These are phyloP conservation scores for Zalophus californianus DNA, from an alignment of 2,797 vertebrate species.

Conservation along the genomic window DNA sequence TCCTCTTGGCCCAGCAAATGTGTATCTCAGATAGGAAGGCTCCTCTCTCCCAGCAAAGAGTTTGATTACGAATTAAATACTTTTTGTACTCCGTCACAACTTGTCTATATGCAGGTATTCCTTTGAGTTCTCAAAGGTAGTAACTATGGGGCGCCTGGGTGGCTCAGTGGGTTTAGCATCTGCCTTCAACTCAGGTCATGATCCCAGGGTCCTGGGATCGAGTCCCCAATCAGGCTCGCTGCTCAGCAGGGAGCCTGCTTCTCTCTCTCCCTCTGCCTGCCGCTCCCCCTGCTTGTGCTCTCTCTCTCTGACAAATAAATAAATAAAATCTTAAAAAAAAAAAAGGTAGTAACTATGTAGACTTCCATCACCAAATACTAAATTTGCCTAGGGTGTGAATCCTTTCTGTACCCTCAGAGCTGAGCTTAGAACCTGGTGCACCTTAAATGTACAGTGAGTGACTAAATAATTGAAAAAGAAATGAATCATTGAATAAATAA, in stretches of 20 bases:
- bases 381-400: neutral
- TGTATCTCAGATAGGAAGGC: neutral
- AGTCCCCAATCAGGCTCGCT: too few species aligned
- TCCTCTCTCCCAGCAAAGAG: neutral
- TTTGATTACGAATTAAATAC: neutral
- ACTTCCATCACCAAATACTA: neutral
- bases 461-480: conserved; percentile 3
- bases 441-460: neutral
- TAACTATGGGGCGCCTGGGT: neutral
- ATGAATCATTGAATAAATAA: neutral
- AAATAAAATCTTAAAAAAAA: too few species aligned
- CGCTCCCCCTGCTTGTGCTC: too few species aligned
- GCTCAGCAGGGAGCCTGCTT: too few species aligned
- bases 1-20: neutral
- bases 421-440: neutral
- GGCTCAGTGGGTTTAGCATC: too few species aligned
- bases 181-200: too few species aligned
- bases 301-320: too few species aligned
- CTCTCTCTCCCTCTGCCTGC: too few species aligned
- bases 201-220: too few species aligned
- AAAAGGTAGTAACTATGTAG: neutral
- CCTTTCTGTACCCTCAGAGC: neutral
- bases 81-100: neutral
- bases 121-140: neutral
- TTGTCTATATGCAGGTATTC: neutral